Evolutionary conservation across 1,140 invertebrate species (phyloP).

Genomic region (Leptopilina clavipes): DNA sequence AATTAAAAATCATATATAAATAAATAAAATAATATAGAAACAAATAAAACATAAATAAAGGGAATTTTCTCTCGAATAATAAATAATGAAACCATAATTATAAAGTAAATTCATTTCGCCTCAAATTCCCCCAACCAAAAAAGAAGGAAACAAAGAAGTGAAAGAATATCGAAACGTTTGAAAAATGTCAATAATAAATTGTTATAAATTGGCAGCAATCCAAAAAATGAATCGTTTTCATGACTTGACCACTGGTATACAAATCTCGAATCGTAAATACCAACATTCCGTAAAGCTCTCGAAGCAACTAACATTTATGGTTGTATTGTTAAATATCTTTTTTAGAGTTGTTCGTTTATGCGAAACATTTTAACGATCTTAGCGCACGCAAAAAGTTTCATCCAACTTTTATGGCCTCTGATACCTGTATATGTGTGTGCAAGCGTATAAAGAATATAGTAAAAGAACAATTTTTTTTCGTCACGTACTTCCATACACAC

Average conservation of each 20-base stretch:
- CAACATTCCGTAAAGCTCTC: constrained; percentile 1
- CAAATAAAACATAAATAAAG: too few relatives aligned
- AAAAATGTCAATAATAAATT: neutral
- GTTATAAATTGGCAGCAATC: neutral
- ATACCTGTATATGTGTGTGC: neutral
- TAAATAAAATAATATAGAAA: too few relatives aligned
- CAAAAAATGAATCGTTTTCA: neutral
- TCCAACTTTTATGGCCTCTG: neutral
- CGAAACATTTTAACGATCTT: constrained; percentile 27
- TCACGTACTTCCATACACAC: too few relatives aligned
- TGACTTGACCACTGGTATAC: neutral
- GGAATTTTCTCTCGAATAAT: too few relatives aligned
- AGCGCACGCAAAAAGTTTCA: neutral
- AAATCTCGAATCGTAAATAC: neutral
- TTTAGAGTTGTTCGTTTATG: constrained; percentile 27
- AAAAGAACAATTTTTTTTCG: neutral
- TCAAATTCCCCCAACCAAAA: too few relatives aligned
- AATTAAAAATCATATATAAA: too few relatives aligned
- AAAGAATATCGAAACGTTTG: neutral
- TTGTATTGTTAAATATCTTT: constrained; percentile 6
- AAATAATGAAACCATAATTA: too few relatives aligned
- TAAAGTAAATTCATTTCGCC: too few relatives aligned
- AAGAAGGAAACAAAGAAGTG: too few relatives aligned
- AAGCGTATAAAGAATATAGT: neutral
- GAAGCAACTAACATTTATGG: constrained; percentile 5